A percentile compares a stretch with the other conserved stretches of the same genome.
These are phyloP conservation scores for Pheucticus melanocephalus DNA, from an alignment of 2,113 vertebrate genomes.

Conservation along the genomic window DNA sequence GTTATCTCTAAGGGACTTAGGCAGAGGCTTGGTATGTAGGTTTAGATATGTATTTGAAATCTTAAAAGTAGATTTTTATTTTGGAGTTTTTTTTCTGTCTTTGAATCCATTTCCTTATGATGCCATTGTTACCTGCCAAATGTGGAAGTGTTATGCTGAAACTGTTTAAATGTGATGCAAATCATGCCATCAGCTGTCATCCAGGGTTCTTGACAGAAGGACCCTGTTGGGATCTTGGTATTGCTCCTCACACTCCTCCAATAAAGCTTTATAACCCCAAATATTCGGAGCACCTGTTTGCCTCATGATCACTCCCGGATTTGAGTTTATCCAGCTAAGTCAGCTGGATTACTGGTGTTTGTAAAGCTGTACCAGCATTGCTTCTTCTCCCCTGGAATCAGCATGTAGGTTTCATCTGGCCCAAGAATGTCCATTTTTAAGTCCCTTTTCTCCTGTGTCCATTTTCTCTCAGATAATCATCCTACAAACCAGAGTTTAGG, in stretches of 20 bases:
- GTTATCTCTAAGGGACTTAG: no score
- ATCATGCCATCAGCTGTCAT: neutral
- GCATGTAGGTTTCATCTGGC: neutral
- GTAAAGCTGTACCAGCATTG: neutral
- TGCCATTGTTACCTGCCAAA: accelerated
- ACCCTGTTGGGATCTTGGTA: neutral
- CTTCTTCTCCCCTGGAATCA: neutral
- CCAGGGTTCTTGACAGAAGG: neutral
- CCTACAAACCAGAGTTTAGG: neutral
- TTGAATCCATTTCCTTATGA: neutral
- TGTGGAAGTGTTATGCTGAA: neutral
- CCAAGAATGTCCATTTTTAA: neutral
- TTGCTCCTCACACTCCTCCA: accelerated
- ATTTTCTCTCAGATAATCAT: neutral
- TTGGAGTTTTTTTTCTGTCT: neutral
- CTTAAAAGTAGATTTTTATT: neutral
- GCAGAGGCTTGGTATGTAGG: no score
- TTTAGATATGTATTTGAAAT: neutral
- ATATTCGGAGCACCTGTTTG: neutral
- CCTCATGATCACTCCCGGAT: neutral
- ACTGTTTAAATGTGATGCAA: neutral
- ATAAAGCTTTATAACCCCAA: neutral
- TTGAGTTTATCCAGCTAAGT: neutral
- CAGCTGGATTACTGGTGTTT: neutral
- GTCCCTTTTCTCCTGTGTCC: neutral